These are phyloP conservation scores for Paguma larvata DNA, from an alignment of 2,797 vertebrate genomes.

Conservation along the genomic window DNA sequence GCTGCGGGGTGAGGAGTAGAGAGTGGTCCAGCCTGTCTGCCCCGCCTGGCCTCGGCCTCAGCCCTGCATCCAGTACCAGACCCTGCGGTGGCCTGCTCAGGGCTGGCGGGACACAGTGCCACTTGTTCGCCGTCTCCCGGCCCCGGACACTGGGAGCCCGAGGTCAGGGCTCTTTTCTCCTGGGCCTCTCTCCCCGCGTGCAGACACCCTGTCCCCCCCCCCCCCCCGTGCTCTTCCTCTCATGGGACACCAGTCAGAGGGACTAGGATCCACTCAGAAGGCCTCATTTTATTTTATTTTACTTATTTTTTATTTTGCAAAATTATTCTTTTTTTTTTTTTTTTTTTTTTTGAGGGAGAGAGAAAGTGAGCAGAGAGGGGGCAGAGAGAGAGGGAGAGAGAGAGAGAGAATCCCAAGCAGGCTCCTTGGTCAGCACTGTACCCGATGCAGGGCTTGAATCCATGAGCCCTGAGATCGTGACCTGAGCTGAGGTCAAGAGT, in stretches of 20 bases:
- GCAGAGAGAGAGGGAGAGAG: no score
- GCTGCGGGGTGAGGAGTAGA: neutral
- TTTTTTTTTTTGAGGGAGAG: no score
- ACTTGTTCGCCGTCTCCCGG: accelerated
- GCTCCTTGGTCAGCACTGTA: no score
- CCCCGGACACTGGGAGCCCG: neutral
- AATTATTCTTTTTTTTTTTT: no score
- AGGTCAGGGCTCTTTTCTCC: accelerated
- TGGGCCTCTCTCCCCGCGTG: accelerated
- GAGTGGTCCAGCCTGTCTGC: accelerated
- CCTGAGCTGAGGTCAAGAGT: no score
- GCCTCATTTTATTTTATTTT: neutral
- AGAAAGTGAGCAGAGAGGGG: no score
- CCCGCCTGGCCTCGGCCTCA: accelerated
- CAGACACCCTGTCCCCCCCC: accelerated
- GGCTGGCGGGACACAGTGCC: accelerated
- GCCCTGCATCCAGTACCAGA: accelerated
- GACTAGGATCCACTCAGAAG: neutral
- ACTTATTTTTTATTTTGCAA: no score
- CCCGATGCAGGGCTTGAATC: no score
- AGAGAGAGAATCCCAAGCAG: no score
- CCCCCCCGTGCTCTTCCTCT: accelerated
- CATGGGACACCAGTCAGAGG: accelerated
- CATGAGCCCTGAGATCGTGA: no score
- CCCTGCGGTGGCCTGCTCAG: accelerated